A percentile compares a stretch with the other conserved stretches of the same genome.
These are phyloP conservation scores for Scelioninae gen. 2 DNA, from an alignment of 2,888 invertebrate genomes.

Conservation along the genomic window DNA sequence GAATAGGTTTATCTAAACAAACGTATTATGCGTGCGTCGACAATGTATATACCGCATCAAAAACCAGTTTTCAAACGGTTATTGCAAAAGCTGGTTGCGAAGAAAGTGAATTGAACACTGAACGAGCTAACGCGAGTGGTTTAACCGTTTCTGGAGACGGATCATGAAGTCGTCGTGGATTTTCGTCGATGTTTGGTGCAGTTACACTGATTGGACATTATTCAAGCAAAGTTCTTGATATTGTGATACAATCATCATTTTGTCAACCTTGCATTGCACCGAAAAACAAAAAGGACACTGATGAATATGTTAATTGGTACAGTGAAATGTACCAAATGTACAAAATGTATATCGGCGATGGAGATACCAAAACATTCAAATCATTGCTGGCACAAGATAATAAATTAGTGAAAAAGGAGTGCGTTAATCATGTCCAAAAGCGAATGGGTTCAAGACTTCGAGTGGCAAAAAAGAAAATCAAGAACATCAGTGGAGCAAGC, in stretches of 20 bases:
- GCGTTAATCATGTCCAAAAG: not conserved
- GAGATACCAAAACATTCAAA: too few relatives aligned
- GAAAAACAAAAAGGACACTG: slow-evolving; percentile 1
- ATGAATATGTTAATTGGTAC: slow-evolving; percentile 1
- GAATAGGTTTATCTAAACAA: slow-evolving; percentile 6
- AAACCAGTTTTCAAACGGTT: too few relatives aligned
- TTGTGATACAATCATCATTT: slow-evolving; percentile 1
- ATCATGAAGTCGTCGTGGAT: slow-evolving; percentile 4
- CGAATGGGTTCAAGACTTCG: not conserved
- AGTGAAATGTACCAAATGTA: not conserved
- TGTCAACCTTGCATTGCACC: not conserved
- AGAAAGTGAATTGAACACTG: too few relatives aligned
- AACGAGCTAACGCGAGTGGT: too few relatives aligned
- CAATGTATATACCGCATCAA: not conserved
- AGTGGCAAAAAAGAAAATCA: not conserved
- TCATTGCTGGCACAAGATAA: not conserved
- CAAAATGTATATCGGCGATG: too few relatives aligned
- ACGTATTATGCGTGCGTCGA: slow-evolving; percentile 4
- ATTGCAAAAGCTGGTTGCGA: too few relatives aligned
- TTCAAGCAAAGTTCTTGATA: too few relatives aligned
- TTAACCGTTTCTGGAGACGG: not conserved
- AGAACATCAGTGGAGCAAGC: not conserved
- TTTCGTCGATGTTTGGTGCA: not conserved
- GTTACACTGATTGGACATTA: slow-evolving; percentile 6
- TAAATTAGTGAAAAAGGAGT: too few relatives aligned